These are phyloP conservation scores for Austrofundulus limnaeus DNA, from an alignment of 2,113 vertebrate species.

Conservation along the genomic window DNA sequence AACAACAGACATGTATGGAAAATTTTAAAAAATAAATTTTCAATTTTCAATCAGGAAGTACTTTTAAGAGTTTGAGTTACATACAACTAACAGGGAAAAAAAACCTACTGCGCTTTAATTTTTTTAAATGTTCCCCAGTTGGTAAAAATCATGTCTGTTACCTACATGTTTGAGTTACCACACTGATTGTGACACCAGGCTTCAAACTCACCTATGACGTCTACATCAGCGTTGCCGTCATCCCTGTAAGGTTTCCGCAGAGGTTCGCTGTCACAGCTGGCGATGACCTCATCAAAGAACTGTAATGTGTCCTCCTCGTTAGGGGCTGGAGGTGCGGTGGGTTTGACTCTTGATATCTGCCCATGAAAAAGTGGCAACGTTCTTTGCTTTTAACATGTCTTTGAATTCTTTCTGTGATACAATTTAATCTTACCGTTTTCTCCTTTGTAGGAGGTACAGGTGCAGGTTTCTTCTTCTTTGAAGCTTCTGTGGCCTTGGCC, in stretches of 20 bases:
- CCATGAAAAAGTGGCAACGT: neutral
- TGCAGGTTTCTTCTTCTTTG: slow-evolving; percentile 75
- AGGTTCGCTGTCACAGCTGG: slow-evolving; percentile 87
- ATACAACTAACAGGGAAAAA: too few species aligned
- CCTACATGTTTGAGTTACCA: neutral
- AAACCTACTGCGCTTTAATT: too few species aligned
- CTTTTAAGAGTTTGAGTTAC: neutral
- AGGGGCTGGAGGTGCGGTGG: slow-evolving; percentile 64
- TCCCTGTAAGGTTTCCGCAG: slow-evolving; percentile 71
- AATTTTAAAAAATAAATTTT: too few species aligned
- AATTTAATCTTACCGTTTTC: slow-evolving; percentile 47
- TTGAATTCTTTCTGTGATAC: neutral
- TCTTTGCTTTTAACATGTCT: neutral
- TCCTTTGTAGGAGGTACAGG: slow-evolving; percentile 65
- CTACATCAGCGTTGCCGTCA: slow-evolving; percentile 86
- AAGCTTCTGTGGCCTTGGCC: slow-evolving; percentile 51
- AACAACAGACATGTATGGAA: too few species aligned
- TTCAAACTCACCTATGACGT: slow-evolving; percentile 86
- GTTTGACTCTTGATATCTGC: slow-evolving; percentile 61
- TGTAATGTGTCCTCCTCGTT: slow-evolving; percentile 87
- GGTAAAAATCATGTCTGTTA: neutral
- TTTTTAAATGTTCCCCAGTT: too few species aligned
- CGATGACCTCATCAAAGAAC: slow-evolving; percentile 91
- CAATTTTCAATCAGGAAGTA: too few species aligned
- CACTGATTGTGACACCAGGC: neutral